Evolutionary conservation across 2,113 vertebrate species (phyloP).

Genomic region (Alouatta palliata): DNA sequence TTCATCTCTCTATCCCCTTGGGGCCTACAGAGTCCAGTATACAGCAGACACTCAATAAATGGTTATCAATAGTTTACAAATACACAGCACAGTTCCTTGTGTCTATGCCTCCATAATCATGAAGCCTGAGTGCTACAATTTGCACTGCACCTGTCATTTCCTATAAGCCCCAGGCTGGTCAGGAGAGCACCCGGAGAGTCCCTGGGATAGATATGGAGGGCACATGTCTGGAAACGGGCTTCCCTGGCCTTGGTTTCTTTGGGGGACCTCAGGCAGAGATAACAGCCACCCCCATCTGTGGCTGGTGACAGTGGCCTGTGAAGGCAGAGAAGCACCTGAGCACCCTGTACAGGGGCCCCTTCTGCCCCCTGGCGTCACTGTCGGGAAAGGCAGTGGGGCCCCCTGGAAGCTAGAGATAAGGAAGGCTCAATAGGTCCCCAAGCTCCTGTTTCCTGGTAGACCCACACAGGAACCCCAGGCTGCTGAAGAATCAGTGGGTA

Average conservation of each 20-base stretch:
- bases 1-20: background rate
- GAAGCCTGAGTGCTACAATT: rapidly evolving
- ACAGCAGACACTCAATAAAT: background rate
- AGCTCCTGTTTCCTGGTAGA: background rate
- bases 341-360: background rate
- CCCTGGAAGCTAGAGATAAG: background rate
- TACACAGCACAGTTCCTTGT: background rate
- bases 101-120: rapidly evolving
- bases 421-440: background rate
- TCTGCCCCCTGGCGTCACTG: slow-evolving; percentile 21
- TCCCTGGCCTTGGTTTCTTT: background rate
- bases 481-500: background rate
- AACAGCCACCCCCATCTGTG: background rate
- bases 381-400: background rate
- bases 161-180: background rate
- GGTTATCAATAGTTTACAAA: background rate
- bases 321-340: background rate
- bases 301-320: background rate
- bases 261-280: background rate
- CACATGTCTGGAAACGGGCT: background rate
- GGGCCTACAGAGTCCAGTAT: background rate
- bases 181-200: background rate
- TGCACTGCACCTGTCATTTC: background rate
- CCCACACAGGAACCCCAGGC: background rate
- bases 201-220: background rate